Percentiles rank a stretch among this genome's conserved stretches.
Evolutionary conservation across 2,888 invertebrate genomes (phyloP).

Genomic region (Coecobrya sp.): DNA sequence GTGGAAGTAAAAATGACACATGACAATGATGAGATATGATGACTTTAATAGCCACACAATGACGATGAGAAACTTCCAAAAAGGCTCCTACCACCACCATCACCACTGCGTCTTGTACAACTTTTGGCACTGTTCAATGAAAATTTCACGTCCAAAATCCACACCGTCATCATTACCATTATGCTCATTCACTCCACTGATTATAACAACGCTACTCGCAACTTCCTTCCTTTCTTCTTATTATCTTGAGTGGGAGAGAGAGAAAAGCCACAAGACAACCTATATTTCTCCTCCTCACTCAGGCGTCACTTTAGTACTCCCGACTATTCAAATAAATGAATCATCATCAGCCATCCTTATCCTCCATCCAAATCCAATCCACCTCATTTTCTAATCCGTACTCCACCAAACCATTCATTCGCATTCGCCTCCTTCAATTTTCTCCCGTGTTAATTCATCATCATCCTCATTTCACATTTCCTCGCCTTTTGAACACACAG

Average conservation of each 20-base stretch:
- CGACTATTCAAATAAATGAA: constrained; percentile 25
- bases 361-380: neutral
- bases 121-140: constrained; percentile 54
- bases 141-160: constrained; percentile 37
- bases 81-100: neutral
- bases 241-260: neutral
- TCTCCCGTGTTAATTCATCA: constrained; percentile 6
- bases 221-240: constrained; percentile 11
- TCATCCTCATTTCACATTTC: constrained; percentile 27
- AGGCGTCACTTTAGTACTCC: neutral
- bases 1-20: neutral
- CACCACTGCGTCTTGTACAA: neutral
- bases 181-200: constrained; percentile 11
- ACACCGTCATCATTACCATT: constrained; percentile 8
- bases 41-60: constrained; percentile 14
- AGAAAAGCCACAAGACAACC: constrained; percentile 14
- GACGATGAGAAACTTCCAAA: constrained; percentile 42
- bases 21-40: constrained; percentile 8
- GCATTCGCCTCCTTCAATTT: constrained; percentile 8
- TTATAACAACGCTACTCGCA: neutral
- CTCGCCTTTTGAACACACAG: constrained; percentile 13
- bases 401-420: neutral
- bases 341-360: constrained; percentile 37
- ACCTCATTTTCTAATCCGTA: neutral
- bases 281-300: neutral